phyloP scores from a whole-genome alignment of 2,888 invertebrate genomes.

The Thera obeliscata region DNA sequence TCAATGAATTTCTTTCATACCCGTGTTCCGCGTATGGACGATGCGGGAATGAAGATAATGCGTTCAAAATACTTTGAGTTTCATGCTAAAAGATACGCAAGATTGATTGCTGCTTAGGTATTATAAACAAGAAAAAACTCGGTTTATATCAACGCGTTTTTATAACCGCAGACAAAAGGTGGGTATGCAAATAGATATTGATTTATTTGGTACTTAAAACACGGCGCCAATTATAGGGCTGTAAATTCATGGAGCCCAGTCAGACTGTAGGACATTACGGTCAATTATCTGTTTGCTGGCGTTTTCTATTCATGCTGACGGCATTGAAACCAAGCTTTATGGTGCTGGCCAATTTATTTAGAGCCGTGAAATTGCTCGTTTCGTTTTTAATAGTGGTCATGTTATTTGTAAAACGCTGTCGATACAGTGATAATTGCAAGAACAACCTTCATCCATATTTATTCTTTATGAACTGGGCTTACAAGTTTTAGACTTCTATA shows the following conservation, averaged over 20 bases:
- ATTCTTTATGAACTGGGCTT: too few relatives aligned
- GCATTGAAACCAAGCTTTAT: neutral
- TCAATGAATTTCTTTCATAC: constrained; percentile 41
- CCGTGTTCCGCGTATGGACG: constrained; percentile 37
- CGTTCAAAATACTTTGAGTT: constrained; percentile 29
- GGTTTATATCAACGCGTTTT: constrained; percentile 26
- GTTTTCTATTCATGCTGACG: constrained; percentile 5
- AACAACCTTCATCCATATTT: too few relatives aligned
- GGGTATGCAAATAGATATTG: constrained; percentile 31
- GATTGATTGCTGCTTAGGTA: constrained; percentile 18
- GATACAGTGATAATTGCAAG: too few relatives aligned
- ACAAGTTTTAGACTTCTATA: too few relatives aligned
- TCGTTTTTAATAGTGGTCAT: neutral
- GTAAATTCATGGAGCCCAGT: constrained; percentile 22
- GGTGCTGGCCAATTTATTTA: neutral
- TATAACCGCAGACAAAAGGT: constrained; percentile 11
- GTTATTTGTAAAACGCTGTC: neutral
- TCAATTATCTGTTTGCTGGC: constrained; percentile 8
- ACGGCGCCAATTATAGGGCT: constrained; percentile 24
- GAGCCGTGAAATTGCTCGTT: constrained; percentile 1
- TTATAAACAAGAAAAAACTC: constrained; percentile 24
- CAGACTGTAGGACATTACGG: constrained; percentile 8
- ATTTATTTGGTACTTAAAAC: constrained; percentile 36
- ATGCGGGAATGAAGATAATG: constrained; percentile 30
- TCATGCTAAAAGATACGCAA: constrained; percentile 22